Evolutionary conservation across 2,888 invertebrate genomes (phyloP), one percentile per base, ranked within the genome.

Genomic region (Chromoteleia sp.): DNA sequence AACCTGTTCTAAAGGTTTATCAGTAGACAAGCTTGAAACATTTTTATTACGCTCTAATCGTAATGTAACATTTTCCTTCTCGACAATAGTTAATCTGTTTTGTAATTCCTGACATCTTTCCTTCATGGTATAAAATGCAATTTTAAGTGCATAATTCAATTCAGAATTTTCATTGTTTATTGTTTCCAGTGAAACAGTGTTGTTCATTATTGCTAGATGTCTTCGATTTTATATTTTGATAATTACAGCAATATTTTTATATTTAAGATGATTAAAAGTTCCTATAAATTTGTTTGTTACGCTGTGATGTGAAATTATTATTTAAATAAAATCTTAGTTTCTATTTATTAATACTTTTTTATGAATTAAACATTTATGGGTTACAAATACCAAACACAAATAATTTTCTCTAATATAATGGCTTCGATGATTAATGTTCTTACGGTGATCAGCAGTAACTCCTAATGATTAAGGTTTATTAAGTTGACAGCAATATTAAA

Each of bases 111-210:
- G 94, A 92, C 97, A 97, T 59, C 97, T 93, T 91, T 97, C 97
- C 89, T 96, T 94, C 94, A 97, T 95, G 8, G 96, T 97, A 89
- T 96, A 95, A 77, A 97, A 93, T 1, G 97, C 97, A 74, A 96
- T 93, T 92, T 95, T 94, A 75, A 96, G 92, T 2, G 95, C 95
- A 90, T 94, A 94, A 48, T 94, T 92, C 70, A 87, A 83, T 15
- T 84, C 85, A 19, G 78, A 56, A 52, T 79, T 80, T 56, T 87
- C 84, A 29, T 79, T 84, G 21, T 71, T 68, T n/a, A 43, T 14
- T 33, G 21, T 21, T 33, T 84, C 84, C 48, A 61, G 48, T 33
- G 8, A 54, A 43, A 30, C 33, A 6, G 50, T 8, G 48, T 29
- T 67, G 43, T 54, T 75, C 75, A 82, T 78, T 52, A 12, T 39